phyloP scores from a whole-genome alignment of 2,797 vertebrate species.

The Sebastes steindachneri region DNA sequence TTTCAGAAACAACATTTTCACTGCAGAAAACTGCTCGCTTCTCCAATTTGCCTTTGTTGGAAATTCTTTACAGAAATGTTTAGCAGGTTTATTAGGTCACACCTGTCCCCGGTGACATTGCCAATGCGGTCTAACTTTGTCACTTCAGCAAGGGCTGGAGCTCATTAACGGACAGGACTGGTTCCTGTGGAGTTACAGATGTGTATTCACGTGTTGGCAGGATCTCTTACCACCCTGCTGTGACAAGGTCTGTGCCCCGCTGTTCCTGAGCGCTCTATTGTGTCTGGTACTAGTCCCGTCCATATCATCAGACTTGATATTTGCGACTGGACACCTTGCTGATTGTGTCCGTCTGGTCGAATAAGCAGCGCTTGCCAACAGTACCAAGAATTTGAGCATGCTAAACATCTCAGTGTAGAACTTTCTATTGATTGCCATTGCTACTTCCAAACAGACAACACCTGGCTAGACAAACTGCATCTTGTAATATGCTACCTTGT shows the following conservation, averaged over 20 bases:
- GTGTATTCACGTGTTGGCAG: slow-evolving; percentile 46
- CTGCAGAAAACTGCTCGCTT: too few species aligned
- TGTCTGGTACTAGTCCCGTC: slow-evolving; percentile 28
- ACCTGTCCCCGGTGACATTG: slow-evolving; percentile 14
- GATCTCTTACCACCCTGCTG: slow-evolving; percentile 32
- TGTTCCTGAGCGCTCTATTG: slow-evolving; percentile 20
- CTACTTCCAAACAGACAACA: not conserved
- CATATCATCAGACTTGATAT: slow-evolving; percentile 16
- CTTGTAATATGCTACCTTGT: not conserved
- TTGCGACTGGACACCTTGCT: not conserved
- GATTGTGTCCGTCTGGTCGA: not conserved
- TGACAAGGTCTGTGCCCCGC: slow-evolving; percentile 39
- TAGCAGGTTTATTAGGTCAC: not conserved
- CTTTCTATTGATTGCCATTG: not conserved
- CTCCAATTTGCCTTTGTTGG: too few species aligned
- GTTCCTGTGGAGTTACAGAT: slow-evolving; percentile 53
- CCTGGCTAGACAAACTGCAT: not conserved
- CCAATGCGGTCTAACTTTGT: slow-evolving; percentile 13
- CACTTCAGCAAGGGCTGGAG: not conserved
- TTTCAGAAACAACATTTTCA: too few species aligned
- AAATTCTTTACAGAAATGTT: slow-evolving; percentile 7
- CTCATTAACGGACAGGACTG: slow-evolving; percentile 43
- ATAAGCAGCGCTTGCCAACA: not conserved
- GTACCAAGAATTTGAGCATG: not conserved
- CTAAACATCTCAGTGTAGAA: not conserved